Conservation (phyloP, 2,888 invertebrate species). For the Lagria hirta region DNA sequence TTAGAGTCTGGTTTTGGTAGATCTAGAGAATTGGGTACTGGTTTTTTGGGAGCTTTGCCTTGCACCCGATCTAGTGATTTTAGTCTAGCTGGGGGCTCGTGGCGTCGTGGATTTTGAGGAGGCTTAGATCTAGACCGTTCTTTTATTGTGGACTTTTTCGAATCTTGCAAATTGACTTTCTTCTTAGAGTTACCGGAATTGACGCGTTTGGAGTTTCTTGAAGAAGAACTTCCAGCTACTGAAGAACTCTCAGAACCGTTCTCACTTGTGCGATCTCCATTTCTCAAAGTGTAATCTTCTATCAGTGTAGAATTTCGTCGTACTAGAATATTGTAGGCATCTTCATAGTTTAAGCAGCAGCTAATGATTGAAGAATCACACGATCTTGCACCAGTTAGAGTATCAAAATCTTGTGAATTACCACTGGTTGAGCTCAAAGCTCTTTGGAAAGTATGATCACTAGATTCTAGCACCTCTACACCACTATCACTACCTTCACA, state of each 20-base stretch:
- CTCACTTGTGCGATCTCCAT: conserved; percentile 63
- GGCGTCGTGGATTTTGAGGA: conserved; percentile 37
- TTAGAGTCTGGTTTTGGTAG: conserved; percentile 32
- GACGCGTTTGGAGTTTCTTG: conserved; percentile 53
- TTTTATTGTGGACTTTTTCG: conserved; percentile 31
- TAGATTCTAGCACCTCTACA: conserved; percentile 66
- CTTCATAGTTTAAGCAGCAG: conserved; percentile 73
- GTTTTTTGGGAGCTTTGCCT: conserved; percentile 41
- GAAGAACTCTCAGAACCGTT: conserved; percentile 81
- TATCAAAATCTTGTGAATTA: conserved; percentile 61
- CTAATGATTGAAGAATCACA: conserved; percentile 79
- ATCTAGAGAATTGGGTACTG: conserved; percentile 41
- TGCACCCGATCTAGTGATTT: conserved; percentile 51
- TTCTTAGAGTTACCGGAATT: conserved; percentile 55
- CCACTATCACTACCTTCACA: conserved; percentile 80
- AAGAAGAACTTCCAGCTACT: conserved; percentile 56
- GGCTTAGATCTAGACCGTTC: conserved; percentile 45
- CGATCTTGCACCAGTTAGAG: conserved; percentile 65
- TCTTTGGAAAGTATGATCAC: conserved; percentile 53
- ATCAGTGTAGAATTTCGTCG: conserved; percentile 51
- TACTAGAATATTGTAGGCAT: conserved; percentile 57
- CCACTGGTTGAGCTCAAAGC: conserved; percentile 63
- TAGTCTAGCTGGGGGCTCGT: conserved; percentile 49
- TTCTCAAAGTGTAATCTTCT: conserved; percentile 49
- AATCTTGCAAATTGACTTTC: conserved; percentile 53